phyloP scores from a whole-genome alignment of 2,113 vertebrate genomes.

The Nothobranchius kuhntae region DNA sequence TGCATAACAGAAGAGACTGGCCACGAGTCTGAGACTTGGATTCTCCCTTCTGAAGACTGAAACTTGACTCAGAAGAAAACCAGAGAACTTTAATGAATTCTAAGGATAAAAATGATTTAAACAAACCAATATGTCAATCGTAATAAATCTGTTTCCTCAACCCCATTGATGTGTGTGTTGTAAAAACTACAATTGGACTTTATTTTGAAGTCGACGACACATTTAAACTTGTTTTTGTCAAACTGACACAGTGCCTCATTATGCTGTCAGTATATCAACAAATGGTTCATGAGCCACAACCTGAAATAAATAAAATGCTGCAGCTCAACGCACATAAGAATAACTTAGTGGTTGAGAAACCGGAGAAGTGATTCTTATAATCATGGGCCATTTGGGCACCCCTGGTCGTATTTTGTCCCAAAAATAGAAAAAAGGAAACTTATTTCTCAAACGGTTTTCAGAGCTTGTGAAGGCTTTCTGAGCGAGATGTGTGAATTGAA shows the following conservation, averaged over 20 bases:
- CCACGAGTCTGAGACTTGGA: too few relatives aligned
- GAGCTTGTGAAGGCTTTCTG: too few relatives aligned
- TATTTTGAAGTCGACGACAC: constrained; percentile 52
- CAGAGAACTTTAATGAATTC: too few relatives aligned
- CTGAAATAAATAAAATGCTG: constrained; percentile 34
- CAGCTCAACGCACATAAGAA: constrained; percentile 14
- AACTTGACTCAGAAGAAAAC: too few relatives aligned
- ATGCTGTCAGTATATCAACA: constrained; percentile 45
- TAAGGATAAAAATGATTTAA: constrained; percentile 8
- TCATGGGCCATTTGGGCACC: too few relatives aligned
- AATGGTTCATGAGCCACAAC: constrained; percentile 34
- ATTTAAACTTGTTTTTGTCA: constrained; percentile 41
- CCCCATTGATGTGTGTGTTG: constrained; percentile 15
- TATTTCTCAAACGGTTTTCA: too few relatives aligned
- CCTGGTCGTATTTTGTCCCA: too few relatives aligned
- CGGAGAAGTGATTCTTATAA: too few relatives aligned
- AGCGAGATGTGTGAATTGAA: too few relatives aligned
- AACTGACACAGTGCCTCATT: constrained; percentile 49
- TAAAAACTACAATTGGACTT: constrained; percentile 53
- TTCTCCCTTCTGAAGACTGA: too few relatives aligned
- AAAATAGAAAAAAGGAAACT: too few relatives aligned
- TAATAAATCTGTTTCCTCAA: constrained; percentile 7
- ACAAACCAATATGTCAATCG: constrained; percentile 17
- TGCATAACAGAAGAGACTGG: too few relatives aligned
- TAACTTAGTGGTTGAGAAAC: background rate